Percentiles rank a stretch among this genome's conserved stretches.
phyloP scores from a whole-genome alignment of 2,888 invertebrate species.

The Pteria penguin region DNA sequence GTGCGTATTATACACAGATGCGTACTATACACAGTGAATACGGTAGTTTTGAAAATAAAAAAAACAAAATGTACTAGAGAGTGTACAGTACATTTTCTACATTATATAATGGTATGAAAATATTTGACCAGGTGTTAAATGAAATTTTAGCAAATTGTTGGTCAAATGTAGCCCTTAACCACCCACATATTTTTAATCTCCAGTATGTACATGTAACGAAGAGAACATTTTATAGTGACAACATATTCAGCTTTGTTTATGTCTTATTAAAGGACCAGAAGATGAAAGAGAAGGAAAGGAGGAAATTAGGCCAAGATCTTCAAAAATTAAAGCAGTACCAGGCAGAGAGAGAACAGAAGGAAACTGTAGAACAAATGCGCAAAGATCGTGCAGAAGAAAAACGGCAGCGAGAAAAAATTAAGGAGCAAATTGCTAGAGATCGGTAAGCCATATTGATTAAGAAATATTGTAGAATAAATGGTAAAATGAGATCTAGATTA shows the following conservation, averaged over 20 bases:
- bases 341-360: conserved; percentile 87
- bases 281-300: conserved; percentile 86
- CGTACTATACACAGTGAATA: too few relatives aligned
- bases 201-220: neutral
- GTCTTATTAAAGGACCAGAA: conserved; percentile 77
- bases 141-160: too few relatives aligned
- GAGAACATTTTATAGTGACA: neutral
- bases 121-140: too few relatives aligned
- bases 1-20: too few relatives aligned
- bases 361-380: conserved; percentile 87
- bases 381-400: conserved; percentile 89
- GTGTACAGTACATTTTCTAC: too few relatives aligned
- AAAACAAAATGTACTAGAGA: too few relatives aligned
- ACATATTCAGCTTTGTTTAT: conserved; percentile 11
- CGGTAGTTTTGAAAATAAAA: too few relatives aligned
- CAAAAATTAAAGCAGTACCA: conserved; percentile 86
- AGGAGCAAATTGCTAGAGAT: conserved; percentile 92
- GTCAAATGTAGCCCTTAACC: too few relatives aligned
- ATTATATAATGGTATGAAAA: too few relatives aligned
- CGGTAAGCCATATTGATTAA: conserved; percentile 82
- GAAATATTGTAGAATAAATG: too few relatives aligned
- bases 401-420: conserved; percentile 87
- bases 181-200: too few relatives aligned
- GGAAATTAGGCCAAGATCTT: conserved; percentile 87
- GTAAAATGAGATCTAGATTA: too few relatives aligned